phyloP scores from a whole-genome alignment of 1,140 invertebrate genomes.

The Camponotus vicinus region DNA sequence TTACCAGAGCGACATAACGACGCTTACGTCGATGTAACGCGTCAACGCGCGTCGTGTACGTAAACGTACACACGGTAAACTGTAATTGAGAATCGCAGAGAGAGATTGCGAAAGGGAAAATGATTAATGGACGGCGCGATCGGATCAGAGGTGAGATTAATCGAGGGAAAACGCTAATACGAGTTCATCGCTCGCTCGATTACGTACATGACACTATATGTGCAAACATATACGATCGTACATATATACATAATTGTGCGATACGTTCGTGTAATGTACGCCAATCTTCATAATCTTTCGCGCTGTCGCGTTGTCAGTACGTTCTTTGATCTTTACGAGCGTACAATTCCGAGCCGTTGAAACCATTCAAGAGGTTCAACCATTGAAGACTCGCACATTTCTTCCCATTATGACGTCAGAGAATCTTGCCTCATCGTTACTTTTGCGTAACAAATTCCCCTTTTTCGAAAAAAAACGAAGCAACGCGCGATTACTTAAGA shows the following conservation, averaged over 20 bases:
- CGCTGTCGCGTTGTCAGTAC: conserved; percentile 39
- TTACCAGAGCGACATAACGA: conserved; percentile 42
- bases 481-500: not conserved
- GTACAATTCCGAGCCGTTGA: conserved; percentile 39
- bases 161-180: conserved; percentile 56
- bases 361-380: conserved; percentile 24
- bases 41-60: conserved; percentile 32
- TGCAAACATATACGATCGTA: no score
- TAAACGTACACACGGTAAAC: not conserved
- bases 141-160: conserved; percentile 62
- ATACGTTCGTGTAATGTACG: conserved; percentile 16
- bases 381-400: conserved; percentile 1
- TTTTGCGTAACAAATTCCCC: not conserved
- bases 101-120: conserved; percentile 59
- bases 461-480: not conserved
- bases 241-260: not conserved
- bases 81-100: conserved; percentile 39
- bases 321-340: conserved; percentile 35
- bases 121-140: conserved; percentile 53
- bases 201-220: conserved; percentile 8
- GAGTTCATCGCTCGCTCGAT: conserved; percentile 58
- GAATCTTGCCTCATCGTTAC: conserved; percentile 9
- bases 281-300: conserved; percentile 56
- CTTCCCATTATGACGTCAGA: not conserved
- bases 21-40: conserved; percentile 54